Conservation (phyloP, 2,888 invertebrate genomes). For the Ophion ventricosus region DNA sequence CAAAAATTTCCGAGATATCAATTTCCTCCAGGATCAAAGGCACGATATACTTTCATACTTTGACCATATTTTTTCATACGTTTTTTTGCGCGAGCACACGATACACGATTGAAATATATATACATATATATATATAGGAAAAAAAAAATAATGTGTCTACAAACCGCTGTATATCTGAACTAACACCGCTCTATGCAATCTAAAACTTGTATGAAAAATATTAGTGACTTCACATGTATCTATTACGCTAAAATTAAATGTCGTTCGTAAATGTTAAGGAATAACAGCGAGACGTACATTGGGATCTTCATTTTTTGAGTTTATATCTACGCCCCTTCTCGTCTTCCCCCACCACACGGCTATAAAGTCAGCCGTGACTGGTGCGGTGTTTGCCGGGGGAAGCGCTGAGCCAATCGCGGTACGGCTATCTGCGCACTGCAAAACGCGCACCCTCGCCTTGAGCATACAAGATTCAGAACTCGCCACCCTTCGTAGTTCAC, state of each 20-base stretch:
- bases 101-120: conserved; percentile 2
- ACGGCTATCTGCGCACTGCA: too few relatives aligned
- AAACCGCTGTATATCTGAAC: conserved; percentile 35
- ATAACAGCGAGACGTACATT: conserved; percentile 13
- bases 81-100: background rate
- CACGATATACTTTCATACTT: background rate
- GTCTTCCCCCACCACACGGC: background rate
- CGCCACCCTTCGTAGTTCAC: too few relatives aligned
- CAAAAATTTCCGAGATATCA: background rate
- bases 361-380: background rate
- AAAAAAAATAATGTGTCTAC: background rate
- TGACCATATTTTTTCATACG: background rate
- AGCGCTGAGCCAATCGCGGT: background rate
- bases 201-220: conserved; percentile 46
- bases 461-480: too few relatives aligned
- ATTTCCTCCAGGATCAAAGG: background rate
- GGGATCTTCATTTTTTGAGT: background rate
- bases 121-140: background rate
- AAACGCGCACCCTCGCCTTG: too few relatives aligned
- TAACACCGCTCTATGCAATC: conserved; percentile 49
- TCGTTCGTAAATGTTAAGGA: conserved; percentile 26
- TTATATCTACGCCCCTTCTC: background rate
- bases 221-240: conserved; percentile 27
- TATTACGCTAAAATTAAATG: conserved; percentile 20
- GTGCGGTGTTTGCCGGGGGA: background rate